A percentile compares a stretch with the other conserved stretches of the same genome.
These are phyloP conservation scores for Philopedon plagiatum DNA, from an alignment of 2,888 invertebrate genomes.

Conservation along the genomic window DNA sequence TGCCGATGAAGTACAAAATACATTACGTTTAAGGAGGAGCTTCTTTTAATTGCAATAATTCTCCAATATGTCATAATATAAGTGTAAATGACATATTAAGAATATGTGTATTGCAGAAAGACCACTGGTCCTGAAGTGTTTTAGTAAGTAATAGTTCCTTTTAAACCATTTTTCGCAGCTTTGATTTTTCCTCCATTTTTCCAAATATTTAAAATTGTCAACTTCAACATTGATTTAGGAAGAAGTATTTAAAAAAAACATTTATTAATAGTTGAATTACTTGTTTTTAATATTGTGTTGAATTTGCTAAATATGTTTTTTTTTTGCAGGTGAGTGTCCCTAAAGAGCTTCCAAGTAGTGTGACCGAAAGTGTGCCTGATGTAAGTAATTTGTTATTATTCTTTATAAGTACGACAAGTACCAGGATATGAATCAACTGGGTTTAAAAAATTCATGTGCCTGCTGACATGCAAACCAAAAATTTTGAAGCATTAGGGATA, in stretches of 20 bases:
- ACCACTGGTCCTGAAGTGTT: neutral
- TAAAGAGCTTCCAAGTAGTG: constrained; percentile 54
- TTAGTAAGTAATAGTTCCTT: neutral
- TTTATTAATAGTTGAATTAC: too few species aligned
- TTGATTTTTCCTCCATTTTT: too few species aligned
- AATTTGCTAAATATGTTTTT: constrained; percentile 18
- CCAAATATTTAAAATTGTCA: too few species aligned
- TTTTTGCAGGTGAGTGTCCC: constrained; percentile 59
- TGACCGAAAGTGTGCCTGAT: constrained; percentile 53
- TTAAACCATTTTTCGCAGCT: too few species aligned
- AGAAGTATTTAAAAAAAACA: too few species aligned
- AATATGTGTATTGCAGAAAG: neutral
- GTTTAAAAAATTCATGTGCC: too few species aligned
- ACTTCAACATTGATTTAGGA: too few species aligned
- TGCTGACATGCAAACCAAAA: too few species aligned
- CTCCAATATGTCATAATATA: neutral
- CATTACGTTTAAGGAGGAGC: neutral
- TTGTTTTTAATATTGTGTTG: neutral
- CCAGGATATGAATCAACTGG: too few species aligned
- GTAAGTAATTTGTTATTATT: constrained; percentile 52
- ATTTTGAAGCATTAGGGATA: too few species aligned
- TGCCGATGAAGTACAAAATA: too few species aligned
- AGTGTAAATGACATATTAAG: neutral
- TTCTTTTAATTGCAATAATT: neutral
- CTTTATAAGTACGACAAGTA: too few species aligned